Conservation (phyloP, 2,113 vertebrate species). For the Oostethus manadensis region DNA sequence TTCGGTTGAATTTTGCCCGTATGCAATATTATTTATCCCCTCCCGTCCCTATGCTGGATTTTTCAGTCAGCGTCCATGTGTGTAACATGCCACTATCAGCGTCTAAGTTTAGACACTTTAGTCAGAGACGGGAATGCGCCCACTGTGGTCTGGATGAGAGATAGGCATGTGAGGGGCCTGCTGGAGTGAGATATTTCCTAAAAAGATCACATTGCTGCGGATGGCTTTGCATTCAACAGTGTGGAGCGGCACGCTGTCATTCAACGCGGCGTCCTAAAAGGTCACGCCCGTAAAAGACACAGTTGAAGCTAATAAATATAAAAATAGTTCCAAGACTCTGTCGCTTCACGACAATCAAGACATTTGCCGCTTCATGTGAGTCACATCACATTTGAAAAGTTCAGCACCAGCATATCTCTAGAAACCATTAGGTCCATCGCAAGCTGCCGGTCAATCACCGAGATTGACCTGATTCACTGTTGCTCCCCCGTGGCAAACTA, state of each 20-base stretch:
- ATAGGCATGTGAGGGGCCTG: neutral
- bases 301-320: neutral
- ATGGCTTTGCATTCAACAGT: neutral
- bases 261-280: neutral
- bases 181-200: neutral
- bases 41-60: neutral
- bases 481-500: too few species aligned
- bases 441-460: too few species aligned
- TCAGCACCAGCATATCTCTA: too few species aligned
- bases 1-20: too few species aligned
- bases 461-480: too few species aligned
- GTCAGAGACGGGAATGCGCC: conserved; percentile 2
- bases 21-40: too few species aligned
- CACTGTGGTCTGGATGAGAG: neutral
- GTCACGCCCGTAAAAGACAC: neutral
- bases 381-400: too few species aligned
- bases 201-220: neutral
- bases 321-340: neutral
- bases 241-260: neutral
- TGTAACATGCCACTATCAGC: conserved; percentile 1
- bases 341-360: neutral
- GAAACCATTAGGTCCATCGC: too few species aligned
- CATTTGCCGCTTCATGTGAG: too few species aligned
- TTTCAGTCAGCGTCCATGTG: neutral
- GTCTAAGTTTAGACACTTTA: conserved; percentile 11